phyloP scores from a whole-genome alignment of 2,888 invertebrate genomes.

The Polia nebulosa region DNA sequence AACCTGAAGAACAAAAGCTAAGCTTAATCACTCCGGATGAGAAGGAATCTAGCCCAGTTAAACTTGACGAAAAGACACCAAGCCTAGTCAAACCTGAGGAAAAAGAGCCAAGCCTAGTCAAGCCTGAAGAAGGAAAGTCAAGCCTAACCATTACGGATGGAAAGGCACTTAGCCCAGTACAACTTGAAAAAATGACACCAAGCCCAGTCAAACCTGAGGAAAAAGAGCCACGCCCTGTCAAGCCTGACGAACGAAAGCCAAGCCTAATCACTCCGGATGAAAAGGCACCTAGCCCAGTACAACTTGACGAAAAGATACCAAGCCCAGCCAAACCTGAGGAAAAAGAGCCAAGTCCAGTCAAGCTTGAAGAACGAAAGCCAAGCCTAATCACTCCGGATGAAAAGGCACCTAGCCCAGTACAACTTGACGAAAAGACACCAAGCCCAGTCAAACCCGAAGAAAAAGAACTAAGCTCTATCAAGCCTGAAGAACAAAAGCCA shows the following conservation, averaged over 20 bases:
- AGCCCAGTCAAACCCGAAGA: background rate
- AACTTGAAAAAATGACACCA: background rate
- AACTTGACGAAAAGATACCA: slow-evolving; percentile 24
- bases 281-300: slow-evolving; percentile 9
- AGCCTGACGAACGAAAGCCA: background rate
- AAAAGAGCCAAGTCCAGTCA: background rate
- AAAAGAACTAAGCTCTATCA: background rate
- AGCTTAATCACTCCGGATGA: slow-evolving; percentile 4
- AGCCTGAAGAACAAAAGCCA: background rate
- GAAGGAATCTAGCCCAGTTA: slow-evolving; percentile 28
- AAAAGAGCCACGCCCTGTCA: background rate
- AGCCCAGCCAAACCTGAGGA: slow-evolving; percentile 26
- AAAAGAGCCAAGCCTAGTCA: background rate
- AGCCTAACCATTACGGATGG: background rate
- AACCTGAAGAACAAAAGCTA: background rate
- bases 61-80: slow-evolving; percentile 5
- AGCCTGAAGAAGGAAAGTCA: background rate
- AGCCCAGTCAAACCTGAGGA: background rate
- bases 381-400: background rate
- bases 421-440: background rate
- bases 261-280: slow-evolving; percentile 2
- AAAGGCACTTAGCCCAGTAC: background rate
- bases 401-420: background rate
- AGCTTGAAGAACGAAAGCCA: background rate
- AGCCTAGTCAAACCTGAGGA: slow-evolving; percentile 26